Evolutionary conservation across 2,113 vertebrate species (phyloP).

Genomic region (Cinclus cinclus): DNA sequence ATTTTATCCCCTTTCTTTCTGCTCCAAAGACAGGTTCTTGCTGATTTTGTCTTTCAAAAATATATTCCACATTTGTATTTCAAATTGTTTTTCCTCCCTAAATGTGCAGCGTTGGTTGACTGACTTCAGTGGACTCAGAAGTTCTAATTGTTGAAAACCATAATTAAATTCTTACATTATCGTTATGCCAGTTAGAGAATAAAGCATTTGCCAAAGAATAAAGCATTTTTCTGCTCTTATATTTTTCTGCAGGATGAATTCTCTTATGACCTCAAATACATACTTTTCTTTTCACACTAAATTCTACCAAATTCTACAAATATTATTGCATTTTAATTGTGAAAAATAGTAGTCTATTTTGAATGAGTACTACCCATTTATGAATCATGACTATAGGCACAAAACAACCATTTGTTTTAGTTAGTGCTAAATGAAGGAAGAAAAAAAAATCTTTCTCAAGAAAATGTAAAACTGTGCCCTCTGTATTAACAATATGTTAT

Average conservation of each 20-base stretch:
- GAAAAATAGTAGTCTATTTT: constrained; percentile 27
- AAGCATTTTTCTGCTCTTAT: background rate
- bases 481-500: background rate
- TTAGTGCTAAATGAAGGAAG: constrained; percentile 1
- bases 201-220: background rate
- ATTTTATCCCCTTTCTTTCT: background rate
- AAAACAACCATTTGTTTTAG: constrained; percentile 2
- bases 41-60: background rate
- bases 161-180: background rate
- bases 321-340: background rate
- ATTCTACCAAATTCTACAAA: background rate
- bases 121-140: background rate
- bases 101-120: background rate
- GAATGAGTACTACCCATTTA: background rate
- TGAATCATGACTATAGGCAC: background rate
- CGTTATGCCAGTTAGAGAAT: background rate
- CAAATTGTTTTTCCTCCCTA: background rate
- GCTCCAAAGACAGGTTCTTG: background rate
- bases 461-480: background rate
- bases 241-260: background rate
- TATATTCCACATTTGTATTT: background rate
- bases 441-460: background rate
- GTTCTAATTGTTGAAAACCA: background rate
- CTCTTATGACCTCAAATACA: background rate
- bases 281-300: background rate